These are phyloP conservation scores for Cololabis saira DNA, from an alignment of 2,113 vertebrate species.

Conservation along the genomic window DNA sequence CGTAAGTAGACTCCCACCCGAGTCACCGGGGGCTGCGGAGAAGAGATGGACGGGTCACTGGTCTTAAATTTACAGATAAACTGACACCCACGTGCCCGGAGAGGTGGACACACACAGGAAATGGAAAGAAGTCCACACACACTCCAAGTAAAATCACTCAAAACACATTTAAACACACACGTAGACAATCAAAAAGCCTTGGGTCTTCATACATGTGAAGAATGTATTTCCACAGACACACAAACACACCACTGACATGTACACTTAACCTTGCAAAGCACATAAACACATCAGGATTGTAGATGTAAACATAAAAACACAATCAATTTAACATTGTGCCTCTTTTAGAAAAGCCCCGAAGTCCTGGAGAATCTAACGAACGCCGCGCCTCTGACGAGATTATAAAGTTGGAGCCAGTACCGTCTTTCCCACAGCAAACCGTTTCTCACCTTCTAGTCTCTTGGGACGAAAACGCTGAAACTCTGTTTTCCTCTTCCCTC, in stretches of 20 bases:
- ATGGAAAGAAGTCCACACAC: background rate
- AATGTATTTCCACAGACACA: no score
- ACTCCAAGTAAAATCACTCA: no score
- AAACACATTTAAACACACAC: background rate
- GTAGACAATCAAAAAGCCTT: no score
- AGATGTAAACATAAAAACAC: background rate
- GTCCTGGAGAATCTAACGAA: slow-evolving; percentile 28
- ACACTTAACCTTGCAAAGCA: no score
- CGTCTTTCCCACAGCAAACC: slow-evolving; percentile 20
- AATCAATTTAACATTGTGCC: slow-evolving; percentile 25
- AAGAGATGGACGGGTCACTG: slow-evolving; percentile 55
- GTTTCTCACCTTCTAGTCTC: slow-evolving; percentile 64
- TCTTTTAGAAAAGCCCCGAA: slow-evolving; percentile 33
- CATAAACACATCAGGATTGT: no score
- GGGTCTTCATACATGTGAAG: no score
- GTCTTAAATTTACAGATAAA: slow-evolving; percentile 44
- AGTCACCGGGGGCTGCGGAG: slow-evolving; percentile 73
- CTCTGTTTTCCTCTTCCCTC: slow-evolving; percentile 78
- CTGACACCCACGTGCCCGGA: slow-evolving; percentile 37
- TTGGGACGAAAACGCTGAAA: slow-evolving; percentile 75
- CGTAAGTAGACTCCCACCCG: slow-evolving; percentile 78
- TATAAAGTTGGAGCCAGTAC: slow-evolving; percentile 30
- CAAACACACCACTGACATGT: no score
- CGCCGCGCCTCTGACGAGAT: slow-evolving; percentile 21
- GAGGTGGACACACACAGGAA: background rate